Conservation (phyloP, 2,888 invertebrate species). For the Ramazzottius varieornatus region DNA sequence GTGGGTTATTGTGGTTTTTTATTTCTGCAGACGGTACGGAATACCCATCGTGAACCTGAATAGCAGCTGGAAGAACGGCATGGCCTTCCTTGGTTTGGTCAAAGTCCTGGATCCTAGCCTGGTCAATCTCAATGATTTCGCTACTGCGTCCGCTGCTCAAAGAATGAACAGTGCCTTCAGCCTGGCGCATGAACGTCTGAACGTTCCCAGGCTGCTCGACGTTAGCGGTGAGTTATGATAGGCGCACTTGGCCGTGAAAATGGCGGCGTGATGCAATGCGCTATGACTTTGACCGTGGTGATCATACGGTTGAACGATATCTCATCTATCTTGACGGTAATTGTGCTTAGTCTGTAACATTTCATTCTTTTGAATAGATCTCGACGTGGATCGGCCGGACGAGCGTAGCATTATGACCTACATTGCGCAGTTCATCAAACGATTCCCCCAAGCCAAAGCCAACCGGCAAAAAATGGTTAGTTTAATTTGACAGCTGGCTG, state of each 20-base stretch:
- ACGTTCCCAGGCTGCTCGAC: constrained; percentile 66
- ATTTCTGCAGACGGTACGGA: constrained; percentile 42
- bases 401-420: constrained; percentile 96
- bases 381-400: constrained; percentile 79
- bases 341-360: constrained; percentile 4
- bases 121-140: constrained; percentile 57
- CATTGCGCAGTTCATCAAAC: constrained; percentile 53
- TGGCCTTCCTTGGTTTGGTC: constrained; percentile 77
- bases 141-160: constrained; percentile 44
- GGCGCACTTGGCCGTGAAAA: too few relatives aligned
- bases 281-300: neutral
- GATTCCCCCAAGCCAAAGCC: neutral
- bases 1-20: too few relatives aligned
- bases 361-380: constrained; percentile 31
- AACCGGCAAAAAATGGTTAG: constrained; percentile 1
- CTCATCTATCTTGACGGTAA: too few relatives aligned
- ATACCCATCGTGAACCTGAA: constrained; percentile 77
- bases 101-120: constrained; percentile 77
- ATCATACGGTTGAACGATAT: constrained; percentile 5
- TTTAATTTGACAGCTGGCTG: too few relatives aligned
- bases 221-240: constrained; percentile 48
- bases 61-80: constrained; percentile 78
- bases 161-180: constrained; percentile 74
- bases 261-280: neutral
- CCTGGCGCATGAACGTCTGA: constrained; percentile 65